phyloP scores from a whole-genome alignment of 2,888 invertebrate species.

The Eupithecia inturbata region DNA sequence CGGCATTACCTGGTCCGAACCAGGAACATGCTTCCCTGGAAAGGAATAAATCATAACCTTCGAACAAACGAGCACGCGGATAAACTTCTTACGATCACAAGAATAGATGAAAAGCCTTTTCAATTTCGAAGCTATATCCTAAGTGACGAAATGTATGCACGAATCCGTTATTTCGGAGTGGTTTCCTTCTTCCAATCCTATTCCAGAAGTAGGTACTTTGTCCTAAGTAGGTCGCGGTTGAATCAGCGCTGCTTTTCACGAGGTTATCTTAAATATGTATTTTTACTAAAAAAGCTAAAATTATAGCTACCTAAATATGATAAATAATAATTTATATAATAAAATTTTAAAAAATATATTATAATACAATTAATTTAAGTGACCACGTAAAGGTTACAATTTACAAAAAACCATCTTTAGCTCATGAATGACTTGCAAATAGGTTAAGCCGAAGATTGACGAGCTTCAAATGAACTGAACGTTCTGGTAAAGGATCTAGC shows the following conservation, averaged over 20 bases:
- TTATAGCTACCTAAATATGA: no score
- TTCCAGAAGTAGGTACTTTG: not conserved
- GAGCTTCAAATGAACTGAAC: not conserved
- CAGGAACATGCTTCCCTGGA: not conserved
- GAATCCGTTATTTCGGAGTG: not conserved
- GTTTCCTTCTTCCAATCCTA: conserved; percentile 12
- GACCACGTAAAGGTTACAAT: conserved; percentile 27
- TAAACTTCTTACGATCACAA: not conserved
- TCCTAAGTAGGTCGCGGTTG: conserved; percentile 14
- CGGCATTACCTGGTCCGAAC: not conserved
- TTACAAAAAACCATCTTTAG: conserved; percentile 2
- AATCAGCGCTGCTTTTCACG: conserved; percentile 22
- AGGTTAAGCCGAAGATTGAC: no score
- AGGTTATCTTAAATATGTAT: no score
- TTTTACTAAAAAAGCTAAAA: no score
- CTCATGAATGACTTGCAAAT: not conserved
- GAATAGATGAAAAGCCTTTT: not conserved
- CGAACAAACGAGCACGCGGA: not conserved
- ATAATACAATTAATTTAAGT: no score
- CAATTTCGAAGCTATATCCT: not conserved
- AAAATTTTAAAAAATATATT: no score
- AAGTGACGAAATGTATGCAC: not conserved
- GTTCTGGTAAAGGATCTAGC: not conserved
- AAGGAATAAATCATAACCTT: not conserved
- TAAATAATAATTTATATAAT: no score